These are phyloP conservation scores for Mormyrus proboscirostris DNA, from an alignment of 2,797 vertebrate genomes.

Conservation along the genomic window DNA sequence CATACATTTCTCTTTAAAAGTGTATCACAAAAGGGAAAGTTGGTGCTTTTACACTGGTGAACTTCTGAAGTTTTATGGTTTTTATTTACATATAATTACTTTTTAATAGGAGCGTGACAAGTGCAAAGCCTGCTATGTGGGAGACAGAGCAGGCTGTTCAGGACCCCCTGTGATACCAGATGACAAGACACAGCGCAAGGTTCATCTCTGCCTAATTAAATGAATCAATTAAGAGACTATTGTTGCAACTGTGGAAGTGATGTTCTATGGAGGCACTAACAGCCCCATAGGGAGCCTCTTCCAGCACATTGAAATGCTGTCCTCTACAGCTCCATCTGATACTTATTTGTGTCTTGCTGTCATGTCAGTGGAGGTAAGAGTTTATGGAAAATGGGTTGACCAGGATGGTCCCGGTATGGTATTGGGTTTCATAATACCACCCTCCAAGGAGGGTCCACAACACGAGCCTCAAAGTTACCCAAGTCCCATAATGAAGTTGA, in stretches of 20 bases:
- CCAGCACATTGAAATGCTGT: slow-evolving; percentile 86
- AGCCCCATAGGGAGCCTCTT: slow-evolving; percentile 83
- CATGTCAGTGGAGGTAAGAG: slow-evolving; percentile 87
- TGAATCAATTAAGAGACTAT: slow-evolving; percentile 72
- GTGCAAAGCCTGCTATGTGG: slow-evolving; percentile 59
- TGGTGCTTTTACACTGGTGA: slow-evolving; percentile 46
- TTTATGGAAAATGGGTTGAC: slow-evolving; percentile 95
- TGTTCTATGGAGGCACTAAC: slow-evolving; percentile 86
- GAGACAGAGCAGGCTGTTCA: slow-evolving; percentile 50
- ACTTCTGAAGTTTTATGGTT: slow-evolving; percentile 46
- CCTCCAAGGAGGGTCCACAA: slow-evolving; percentile 84
- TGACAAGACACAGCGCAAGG: slow-evolving; percentile 78
- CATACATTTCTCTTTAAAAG: neutral
- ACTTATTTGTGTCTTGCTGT: slow-evolving; percentile 98
- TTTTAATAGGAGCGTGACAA: slow-evolving; percentile 66
- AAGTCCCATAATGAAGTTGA: slow-evolving; percentile 72
- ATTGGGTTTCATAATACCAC: slow-evolving; percentile 64
- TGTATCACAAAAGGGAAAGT: slow-evolving; percentile 22
- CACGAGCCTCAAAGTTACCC: slow-evolving; percentile 88
- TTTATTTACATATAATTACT: slow-evolving; percentile 71
- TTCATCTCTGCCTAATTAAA: slow-evolving; percentile 98
- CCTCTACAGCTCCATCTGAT: slow-evolving; percentile 90
- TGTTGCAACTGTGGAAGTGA: slow-evolving; percentile 90
- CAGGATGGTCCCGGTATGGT: slow-evolving; percentile 88
- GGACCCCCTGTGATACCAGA: slow-evolving; percentile 68